Percentiles rank a stretch among this genome's conserved stretches.
phyloP scores from a whole-genome alignment of 2,113 vertebrate genomes.

The Antidorcas marsupialis region DNA sequence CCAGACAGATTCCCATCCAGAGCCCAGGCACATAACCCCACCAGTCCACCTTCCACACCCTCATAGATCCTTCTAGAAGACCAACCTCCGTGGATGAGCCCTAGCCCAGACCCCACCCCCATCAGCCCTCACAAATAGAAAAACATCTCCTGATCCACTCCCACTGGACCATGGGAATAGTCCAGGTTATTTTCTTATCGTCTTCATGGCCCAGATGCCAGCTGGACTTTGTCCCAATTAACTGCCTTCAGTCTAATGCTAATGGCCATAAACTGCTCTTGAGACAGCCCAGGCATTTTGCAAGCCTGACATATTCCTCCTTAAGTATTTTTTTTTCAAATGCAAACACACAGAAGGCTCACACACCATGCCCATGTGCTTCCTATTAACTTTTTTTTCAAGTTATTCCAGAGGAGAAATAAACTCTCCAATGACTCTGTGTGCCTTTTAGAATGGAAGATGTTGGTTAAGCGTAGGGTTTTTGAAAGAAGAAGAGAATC shows the following conservation, averaged over 20 bases:
- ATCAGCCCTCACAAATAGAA: neutral
- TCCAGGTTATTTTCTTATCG: neutral
- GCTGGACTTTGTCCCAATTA: conserved; percentile 46
- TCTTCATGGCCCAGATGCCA: neutral
- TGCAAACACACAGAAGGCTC: conserved; percentile 18
- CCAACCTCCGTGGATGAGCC: neutral
- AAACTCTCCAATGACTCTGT: neutral
- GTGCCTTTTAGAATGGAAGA: neutral
- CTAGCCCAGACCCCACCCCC: neutral
- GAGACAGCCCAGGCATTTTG: conserved; percentile 40
- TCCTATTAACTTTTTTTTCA: conserved; percentile 47
- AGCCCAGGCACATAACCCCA: neutral
- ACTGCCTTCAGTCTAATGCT: neutral
- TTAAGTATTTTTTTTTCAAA: conserved; percentile 29
- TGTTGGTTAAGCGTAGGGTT: neutral
- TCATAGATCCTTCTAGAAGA: neutral
- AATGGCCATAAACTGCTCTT: conserved; percentile 40
- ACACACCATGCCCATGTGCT: conserved; percentile 43
- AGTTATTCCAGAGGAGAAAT: conserved; percentile 59
- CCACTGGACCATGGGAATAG: neutral
- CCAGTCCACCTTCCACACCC: neutral
- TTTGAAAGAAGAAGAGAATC: neutral
- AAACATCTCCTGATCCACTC: neutral
- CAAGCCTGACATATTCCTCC: conserved; percentile 13
- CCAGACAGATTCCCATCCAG: neutral